Percentiles rank a stretch among this genome's conserved stretches.
Conservation (phyloP, 2,888 invertebrate species). For the Oscheius onirici region DNA sequence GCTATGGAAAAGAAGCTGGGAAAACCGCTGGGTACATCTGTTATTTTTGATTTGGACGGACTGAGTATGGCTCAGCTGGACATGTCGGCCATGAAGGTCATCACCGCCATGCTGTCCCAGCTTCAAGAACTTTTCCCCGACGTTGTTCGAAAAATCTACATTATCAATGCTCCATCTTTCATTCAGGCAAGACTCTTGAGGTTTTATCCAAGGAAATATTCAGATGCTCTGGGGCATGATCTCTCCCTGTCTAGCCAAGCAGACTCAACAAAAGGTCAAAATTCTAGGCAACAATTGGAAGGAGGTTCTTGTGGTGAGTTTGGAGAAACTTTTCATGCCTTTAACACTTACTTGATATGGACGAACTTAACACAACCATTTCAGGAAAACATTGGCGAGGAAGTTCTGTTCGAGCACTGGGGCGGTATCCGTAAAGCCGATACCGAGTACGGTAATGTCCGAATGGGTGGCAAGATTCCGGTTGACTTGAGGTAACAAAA, state of each 20-base stretch:
- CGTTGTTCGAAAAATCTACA: conserved; percentile 62
- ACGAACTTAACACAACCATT: conserved; percentile 20
- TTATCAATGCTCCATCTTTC: conserved; percentile 64
- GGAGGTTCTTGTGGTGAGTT: conserved; percentile 52
- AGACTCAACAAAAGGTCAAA: conserved; percentile 66
- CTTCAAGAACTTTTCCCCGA: conserved; percentile 68
- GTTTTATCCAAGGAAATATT: background rate
- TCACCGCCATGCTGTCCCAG: conserved; percentile 60
- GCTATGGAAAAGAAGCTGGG: conserved; percentile 53
- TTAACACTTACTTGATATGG: too few relatives aligned
- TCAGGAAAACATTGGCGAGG: conserved; percentile 61
- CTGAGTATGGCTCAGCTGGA: conserved; percentile 58
- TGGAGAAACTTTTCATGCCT: too few relatives aligned
- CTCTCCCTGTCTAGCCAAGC: conserved; percentile 62
- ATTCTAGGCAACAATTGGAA: conserved; percentile 66
- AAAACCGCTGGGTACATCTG: conserved; percentile 61
- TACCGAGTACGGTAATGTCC: conserved; percentile 58
- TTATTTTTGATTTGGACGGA: conserved; percentile 67
- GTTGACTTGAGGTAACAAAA: conserved; percentile 42
- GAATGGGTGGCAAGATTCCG: conserved; percentile 67
- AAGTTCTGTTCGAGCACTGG: conserved; percentile 64
- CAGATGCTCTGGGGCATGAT: conserved; percentile 62
- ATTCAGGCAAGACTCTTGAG: conserved; percentile 56
- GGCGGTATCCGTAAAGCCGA: conserved; percentile 60
- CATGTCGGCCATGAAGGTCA: conserved; percentile 55